Evolutionary conservation across 2,113 vertebrate species (phyloP), one percentile per base, ranked within the genome.

Genomic region (Sphaerodactylus townsendi): DNA sequence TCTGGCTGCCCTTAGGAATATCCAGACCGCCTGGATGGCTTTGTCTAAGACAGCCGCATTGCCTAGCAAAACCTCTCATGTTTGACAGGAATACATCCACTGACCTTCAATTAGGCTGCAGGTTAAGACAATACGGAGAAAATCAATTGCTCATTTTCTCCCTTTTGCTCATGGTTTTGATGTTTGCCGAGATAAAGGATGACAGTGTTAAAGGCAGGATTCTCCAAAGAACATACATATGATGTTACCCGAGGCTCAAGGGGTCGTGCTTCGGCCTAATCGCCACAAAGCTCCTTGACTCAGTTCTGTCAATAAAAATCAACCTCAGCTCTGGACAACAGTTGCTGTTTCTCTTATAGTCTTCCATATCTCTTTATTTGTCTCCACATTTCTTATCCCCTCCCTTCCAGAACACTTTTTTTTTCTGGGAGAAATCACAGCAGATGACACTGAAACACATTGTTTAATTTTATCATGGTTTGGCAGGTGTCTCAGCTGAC

Each of bases 91-190:
- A 96, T 96, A 96, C 94, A 95, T 93, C 94, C 90, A 92, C 94
- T 98, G 97, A 98, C 97, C 97, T 99, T 98, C 97, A 98, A 96
- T 98, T 98, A 97, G 96, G 94, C 96, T 96, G 91, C 89, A 91
- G 95, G 96, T 98, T 98, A 96, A 96, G 96, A 98, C 97, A 98
- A 97, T 96, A 96, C 96, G 93, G 84, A 83, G 9, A 92, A 98
- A 98, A 98, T 98, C 97, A 96, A 98, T 98, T 97, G 93, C 97
- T 98, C 92, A 98, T 98, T 98, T 98, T 98, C 96, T 97, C 88
- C 92, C 88, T 96, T 97, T 97, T 97, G 95, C 97, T 94, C 96
- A 97, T 94, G 95, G 97, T 98, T 98, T 96, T 97, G 95, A 97
- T 97, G 95, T 98, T 98, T 97, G 93, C 95, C 83, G 91, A 97